phyloP scores from a whole-genome alignment of 2,888 invertebrate genomes.

The Noctua pronuba region DNA sequence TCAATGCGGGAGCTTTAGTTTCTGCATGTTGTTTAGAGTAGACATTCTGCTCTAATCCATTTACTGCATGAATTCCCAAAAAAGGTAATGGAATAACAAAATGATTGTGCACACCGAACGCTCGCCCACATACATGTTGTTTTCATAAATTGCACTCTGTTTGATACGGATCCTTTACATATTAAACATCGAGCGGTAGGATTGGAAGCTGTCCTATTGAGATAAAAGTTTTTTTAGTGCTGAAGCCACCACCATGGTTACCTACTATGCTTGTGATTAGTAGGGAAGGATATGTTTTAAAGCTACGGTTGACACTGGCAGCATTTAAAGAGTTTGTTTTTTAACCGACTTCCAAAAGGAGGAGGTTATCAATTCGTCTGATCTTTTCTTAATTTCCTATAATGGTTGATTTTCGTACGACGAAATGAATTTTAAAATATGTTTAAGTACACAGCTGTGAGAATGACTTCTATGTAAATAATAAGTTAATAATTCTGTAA shows the following conservation, averaged over 20 bases:
- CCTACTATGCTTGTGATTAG: constrained; percentile 4
- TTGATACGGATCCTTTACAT: constrained; percentile 71
- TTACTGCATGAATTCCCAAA: constrained; percentile 54
- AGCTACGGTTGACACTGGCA: background rate
- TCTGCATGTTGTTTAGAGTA: constrained; percentile 1
- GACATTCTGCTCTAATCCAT: constrained; percentile 34
- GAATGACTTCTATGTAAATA: background rate
- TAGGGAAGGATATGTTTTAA: background rate
- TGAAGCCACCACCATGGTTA: constrained; percentile 17
- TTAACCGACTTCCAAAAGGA: no score
- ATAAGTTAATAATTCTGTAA: background rate
- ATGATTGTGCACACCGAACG: constrained; percentile 61
- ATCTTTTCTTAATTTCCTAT: no score
- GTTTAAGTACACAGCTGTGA: background rate
- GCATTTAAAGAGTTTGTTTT: no score
- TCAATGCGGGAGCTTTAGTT: background rate
- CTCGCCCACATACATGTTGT: constrained; percentile 58
- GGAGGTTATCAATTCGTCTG: no score
- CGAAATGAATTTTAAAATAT: background rate
- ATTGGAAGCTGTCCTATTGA: constrained; percentile 51
- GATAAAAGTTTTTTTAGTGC: constrained; percentile 55
- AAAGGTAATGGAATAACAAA: constrained; percentile 75
- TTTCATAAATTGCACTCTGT: constrained; percentile 77
- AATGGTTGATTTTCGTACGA: background rate
- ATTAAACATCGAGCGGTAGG: constrained; percentile 63